Conservation (phyloP, 2,888 invertebrate species). For the Meteorus cinctellus region DNA sequence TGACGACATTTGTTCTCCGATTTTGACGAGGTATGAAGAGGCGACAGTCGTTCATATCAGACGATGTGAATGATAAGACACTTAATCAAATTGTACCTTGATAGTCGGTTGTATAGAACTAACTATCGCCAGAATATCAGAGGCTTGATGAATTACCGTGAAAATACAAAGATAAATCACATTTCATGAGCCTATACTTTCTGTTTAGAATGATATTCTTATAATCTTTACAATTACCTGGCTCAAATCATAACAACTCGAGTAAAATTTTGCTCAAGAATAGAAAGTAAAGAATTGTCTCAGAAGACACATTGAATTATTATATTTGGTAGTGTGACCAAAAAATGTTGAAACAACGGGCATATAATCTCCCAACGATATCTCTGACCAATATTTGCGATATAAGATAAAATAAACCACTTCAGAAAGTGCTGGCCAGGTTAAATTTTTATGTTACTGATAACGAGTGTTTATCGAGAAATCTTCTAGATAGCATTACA, state of each 20-base stretch:
- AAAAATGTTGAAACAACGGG: slow-evolving; percentile 43
- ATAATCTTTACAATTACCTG: background rate
- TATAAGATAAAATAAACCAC: slow-evolving; percentile 70
- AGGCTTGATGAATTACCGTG: no score
- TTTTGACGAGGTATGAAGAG: background rate
- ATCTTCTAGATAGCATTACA: slow-evolving; percentile 58
- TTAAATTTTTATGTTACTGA: slow-evolving; percentile 62
- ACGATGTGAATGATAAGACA: background rate
- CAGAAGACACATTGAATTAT: background rate
- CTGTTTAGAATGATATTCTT: no score
- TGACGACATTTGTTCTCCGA: background rate
- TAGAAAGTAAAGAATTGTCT: background rate
- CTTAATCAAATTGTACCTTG: background rate
- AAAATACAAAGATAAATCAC: no score
- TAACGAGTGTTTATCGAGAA: slow-evolving; percentile 61
- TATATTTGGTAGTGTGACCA: slow-evolving; percentile 32
- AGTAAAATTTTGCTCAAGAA: background rate
- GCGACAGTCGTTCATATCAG: background rate
- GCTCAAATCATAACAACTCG: background rate
- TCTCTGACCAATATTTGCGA: slow-evolving; percentile 66
- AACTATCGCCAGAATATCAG: background rate
- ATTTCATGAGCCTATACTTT: no score
- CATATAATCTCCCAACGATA: slow-evolving; percentile 58
- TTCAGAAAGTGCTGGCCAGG: slow-evolving; percentile 64
- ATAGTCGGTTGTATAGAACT: background rate